Percentiles rank a stretch among this genome's conserved stretches.
Conservation (phyloP, 2,888 invertebrate genomes). For the Heliconius cydno region DNA sequence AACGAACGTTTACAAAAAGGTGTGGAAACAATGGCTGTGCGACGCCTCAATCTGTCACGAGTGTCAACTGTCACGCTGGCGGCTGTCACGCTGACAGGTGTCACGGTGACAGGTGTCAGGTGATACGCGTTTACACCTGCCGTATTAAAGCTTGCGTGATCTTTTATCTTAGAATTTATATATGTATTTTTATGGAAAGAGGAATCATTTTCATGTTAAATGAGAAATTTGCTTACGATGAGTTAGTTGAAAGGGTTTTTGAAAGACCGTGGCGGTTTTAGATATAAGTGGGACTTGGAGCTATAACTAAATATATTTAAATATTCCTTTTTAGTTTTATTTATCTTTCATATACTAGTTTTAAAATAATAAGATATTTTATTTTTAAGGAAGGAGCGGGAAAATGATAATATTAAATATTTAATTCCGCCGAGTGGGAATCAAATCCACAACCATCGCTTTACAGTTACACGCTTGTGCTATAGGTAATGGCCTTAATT, state of each 20-base stretch:
- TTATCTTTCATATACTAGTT: too few species aligned
- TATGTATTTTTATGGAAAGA: slow-evolving; percentile 20
- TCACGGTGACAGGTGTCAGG: slow-evolving; percentile 57
- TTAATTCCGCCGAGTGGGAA: too few species aligned
- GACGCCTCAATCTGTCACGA: slow-evolving; percentile 76
- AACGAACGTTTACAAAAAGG: slow-evolving; percentile 55
- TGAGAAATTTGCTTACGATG: background rate
- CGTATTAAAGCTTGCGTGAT: slow-evolving; percentile 46
- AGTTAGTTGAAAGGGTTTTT: background rate
- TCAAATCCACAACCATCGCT: too few species aligned
- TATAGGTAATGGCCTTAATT: too few species aligned
- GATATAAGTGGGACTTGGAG: background rate
- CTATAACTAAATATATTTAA: background rate
- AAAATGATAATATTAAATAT: too few species aligned
- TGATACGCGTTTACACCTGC: slow-evolving; percentile 54
- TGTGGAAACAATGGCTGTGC: slow-evolving; percentile 61
- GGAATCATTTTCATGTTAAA: background rate
- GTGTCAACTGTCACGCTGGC: slow-evolving; percentile 67
- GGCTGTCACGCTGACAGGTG: slow-evolving; percentile 55
- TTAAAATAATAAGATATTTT: too few species aligned
- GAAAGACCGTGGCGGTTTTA: background rate
- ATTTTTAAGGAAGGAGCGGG: too few species aligned
- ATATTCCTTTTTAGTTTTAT: too few species aligned
- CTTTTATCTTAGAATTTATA: slow-evolving; percentile 21
- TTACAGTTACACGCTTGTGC: too few species aligned